Evolutionary conservation across 2,888 invertebrate genomes (phyloP), one percentile per base, ranked within the genome.

Genomic region (Ditula angustiorana): DNA sequence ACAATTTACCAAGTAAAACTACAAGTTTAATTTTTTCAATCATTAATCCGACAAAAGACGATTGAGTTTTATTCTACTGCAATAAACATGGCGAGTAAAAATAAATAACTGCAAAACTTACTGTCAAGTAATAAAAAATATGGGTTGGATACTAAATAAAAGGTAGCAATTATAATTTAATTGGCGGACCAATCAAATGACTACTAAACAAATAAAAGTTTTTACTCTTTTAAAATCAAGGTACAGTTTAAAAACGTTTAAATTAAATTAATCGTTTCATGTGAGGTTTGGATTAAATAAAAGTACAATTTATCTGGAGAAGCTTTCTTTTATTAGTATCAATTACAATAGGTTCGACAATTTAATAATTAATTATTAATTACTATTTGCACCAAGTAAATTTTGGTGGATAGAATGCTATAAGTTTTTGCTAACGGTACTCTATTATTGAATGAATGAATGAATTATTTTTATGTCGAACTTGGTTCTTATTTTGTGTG

Each of bases 141-240:
- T 19, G 41, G 23, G 50, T 26, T 35, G 50, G 47, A 50, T 50
- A 16, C 24, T 30, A 46, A 53, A 64, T 64, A 53, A 58, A 58
- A 59, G 41, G 52, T 35, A 46, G 52, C 58, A 64, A 58, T 59
- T 64, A 64, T 59, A 59, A 35, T 64, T 64, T 64, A 26, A 59
- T 53, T 24, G 50, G 35, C 30, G 21, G 8, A 10, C 46, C 46
- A 61, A 59, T 64, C 52, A 64, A 59, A 53, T 28, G 46, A 35
- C 24, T 37, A 46, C 37, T 16, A 30, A 63, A 52, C 46, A 59
- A 64, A 64, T 59, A 64, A 64, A 52, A 46, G 21, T 46, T 64
- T 52, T 53, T 62, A 41, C 37, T 55, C 23, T 46, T 61, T 33
- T 13, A 4, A 56, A 47, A 28, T 21, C 49, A 26, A 41, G 16